Base-by-base conservation (phyloP, 2,113 vertebrate species). In the Prionailurus bengalensis region DNA sequence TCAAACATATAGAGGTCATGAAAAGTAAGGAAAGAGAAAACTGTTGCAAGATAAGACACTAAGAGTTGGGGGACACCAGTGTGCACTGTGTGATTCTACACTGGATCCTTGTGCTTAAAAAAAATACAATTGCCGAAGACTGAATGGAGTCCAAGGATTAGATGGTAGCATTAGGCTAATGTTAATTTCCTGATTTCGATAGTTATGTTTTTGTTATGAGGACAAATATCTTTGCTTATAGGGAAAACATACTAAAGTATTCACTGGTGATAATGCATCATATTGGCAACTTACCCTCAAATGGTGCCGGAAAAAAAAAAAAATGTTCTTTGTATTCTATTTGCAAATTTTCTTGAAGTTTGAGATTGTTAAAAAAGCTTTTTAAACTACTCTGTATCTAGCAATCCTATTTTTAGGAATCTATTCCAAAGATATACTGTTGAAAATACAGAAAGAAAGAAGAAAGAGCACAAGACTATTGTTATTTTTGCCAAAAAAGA, bases 361-460 rank as follows among this genome's bases (percentile, higher is more conserved):
- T 42, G 68, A 93, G 73, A 83, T 66, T 94, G 39, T 91, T 66
- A 19, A 80, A 95, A 91, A 78, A 84, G 13, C 1, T 63, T 25
- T 58, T 31, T 89, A 7, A 96, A 55, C 65, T 65, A 82, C 19
- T 81, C 10, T 93, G 29, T 73, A 97, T 82, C 31, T 12, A 88
- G 25, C 23, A 97, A 85, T 74, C 16, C 51, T 15, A 78, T 89
- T 96, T 97, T 95, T 53, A 87, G 55, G 68, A 95, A 82, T 45
- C 63, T 63, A 51, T 96, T 87, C 29, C 12, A 95, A 85, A 95
- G 63, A 71, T 31, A 92, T 45, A 71, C n/a, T 78, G n/a, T 68
- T 93, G 78, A 86, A 74, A 90, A 80, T 31, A 83, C 0, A 71
- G 39, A 89, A 53, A 10, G 63, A 51, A 83, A 29, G 25, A 16